Conservation (phyloP, 2,888 invertebrate species). For the Sicus ferrugineus region DNA sequence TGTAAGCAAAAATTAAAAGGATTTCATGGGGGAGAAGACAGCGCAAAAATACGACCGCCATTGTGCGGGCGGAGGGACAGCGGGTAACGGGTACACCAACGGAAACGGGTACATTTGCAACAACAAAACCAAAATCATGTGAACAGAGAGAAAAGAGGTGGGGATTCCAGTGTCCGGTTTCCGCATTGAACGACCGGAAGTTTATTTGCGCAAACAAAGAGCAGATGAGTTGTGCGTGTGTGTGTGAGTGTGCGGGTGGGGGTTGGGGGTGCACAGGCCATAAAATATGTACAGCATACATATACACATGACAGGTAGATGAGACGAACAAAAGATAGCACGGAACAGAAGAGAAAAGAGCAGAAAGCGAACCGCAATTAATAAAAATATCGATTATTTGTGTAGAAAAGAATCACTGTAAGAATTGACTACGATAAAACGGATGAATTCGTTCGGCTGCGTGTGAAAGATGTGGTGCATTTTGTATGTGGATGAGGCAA, state of each 20-base stretch:
- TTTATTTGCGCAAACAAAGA: constrained; percentile 34
- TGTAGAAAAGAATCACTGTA: not conserved
- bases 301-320: not conserved
- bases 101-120: constrained; percentile 9
- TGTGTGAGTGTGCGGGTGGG: not conserved
- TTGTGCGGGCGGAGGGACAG: not conserved
- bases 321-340: not conserved
- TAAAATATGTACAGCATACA: not conserved
- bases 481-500: not conserved
- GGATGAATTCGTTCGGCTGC: not conserved
- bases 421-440: not conserved
- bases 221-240: constrained; percentile 21
- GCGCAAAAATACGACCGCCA: not conserved
- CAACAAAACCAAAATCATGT: constrained; percentile 34
- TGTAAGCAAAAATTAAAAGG: constrained; percentile 17
- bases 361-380: constrained; percentile 14
- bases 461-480: not conserved
- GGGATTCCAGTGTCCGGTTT: not conserved
- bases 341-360: constrained; percentile 30
- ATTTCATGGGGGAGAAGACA: not conserved
- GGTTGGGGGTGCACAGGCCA: not conserved
- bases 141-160: constrained; percentile 24
- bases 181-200: constrained; percentile 18
- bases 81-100: constrained; percentile 13
- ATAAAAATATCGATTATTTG: constrained; percentile 4